A percentile compares a stretch with the other conserved stretches of the same genome.
phyloP scores from a whole-genome alignment of 1,140 invertebrate species.

The Lanistes nyassanus region DNA sequence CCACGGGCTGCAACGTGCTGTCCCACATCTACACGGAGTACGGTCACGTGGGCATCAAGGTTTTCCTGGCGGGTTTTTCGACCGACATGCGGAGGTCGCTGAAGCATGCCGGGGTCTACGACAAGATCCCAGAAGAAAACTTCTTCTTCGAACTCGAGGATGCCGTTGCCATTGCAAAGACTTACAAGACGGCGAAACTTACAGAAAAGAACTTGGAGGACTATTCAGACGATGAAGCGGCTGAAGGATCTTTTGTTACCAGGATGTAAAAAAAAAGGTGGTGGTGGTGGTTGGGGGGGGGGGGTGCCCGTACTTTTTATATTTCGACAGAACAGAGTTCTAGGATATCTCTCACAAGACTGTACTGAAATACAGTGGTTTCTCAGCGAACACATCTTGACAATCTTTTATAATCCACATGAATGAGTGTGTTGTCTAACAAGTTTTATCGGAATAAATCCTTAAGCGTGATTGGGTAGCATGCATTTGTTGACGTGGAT shows the following conservation, averaged over 20 bases:
- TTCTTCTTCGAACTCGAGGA: constrained; percentile 55
- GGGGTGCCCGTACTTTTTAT: too few species aligned
- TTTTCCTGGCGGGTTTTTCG: constrained; percentile 53
- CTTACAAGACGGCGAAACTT: constrained; percentile 38
- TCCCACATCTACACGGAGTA: constrained; percentile 59
- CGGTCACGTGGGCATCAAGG: constrained; percentile 54
- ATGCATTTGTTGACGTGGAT: too few species aligned
- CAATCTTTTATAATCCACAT: too few species aligned
- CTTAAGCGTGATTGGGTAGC: too few species aligned
- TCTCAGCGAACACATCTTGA: too few species aligned
- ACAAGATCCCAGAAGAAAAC: constrained; percentile 50
- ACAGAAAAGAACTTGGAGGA: constrained; percentile 44
- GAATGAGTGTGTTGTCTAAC: too few species aligned
- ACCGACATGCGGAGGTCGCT: constrained; percentile 48
- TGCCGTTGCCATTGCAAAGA: constrained; percentile 52
- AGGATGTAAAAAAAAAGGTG: constrained; percentile 51
- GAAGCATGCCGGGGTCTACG: constrained; percentile 51
- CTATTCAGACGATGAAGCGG: constrained; percentile 57
- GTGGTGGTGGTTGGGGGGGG: too few species aligned
- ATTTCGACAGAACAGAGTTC: too few species aligned
- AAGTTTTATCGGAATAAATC: too few species aligned
- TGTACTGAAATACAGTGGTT: too few species aligned
- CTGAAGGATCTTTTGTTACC: constrained; percentile 58
- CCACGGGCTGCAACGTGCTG: constrained; percentile 66
- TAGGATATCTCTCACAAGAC: too few species aligned